Evolutionary conservation across 2,113 vertebrate genomes (phyloP).

Genomic region (Siniperca chuatsi): DNA sequence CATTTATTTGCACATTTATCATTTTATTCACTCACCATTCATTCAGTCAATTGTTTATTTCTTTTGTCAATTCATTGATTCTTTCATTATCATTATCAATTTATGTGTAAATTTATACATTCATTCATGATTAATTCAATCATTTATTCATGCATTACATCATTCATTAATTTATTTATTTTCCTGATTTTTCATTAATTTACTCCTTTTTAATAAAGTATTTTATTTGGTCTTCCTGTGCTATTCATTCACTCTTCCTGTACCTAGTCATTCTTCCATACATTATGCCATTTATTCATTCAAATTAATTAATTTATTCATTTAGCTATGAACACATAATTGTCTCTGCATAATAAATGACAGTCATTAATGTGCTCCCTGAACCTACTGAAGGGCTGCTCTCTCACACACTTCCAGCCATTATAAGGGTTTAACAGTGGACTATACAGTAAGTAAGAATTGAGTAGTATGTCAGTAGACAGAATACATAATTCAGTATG

Average conservation of each 20-base stretch:
- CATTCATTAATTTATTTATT: not conserved
- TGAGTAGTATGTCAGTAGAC: not conserved
- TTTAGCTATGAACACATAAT: conserved; percentile 18
- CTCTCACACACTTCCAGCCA: not conserved
- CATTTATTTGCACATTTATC: not conserved
- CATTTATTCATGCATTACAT: too few relatives aligned
- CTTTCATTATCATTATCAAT: not conserved
- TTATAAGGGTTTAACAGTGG: conserved; percentile 1
- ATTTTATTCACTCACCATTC: not conserved
- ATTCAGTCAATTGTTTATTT: not conserved
- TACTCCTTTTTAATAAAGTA: not conserved
- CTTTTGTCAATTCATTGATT: not conserved
- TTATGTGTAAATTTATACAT: not conserved
- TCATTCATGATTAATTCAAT: not conserved
- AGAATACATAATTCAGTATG: conserved; percentile 7
- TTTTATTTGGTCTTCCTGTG: not conserved
- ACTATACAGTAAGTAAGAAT: not conserved
- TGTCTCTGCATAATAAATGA: conserved; percentile 18
- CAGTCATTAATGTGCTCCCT: conserved; percentile 21
- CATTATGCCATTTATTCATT: conserved; percentile 5
- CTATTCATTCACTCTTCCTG: not conserved
- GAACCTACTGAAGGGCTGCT: not conserved
- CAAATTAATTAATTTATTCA: not conserved
- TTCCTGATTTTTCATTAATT: not conserved
- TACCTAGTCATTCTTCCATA: not conserved